Conservation (phyloP, 1,140 invertebrate species). For the Sycobia sp. region DNA sequence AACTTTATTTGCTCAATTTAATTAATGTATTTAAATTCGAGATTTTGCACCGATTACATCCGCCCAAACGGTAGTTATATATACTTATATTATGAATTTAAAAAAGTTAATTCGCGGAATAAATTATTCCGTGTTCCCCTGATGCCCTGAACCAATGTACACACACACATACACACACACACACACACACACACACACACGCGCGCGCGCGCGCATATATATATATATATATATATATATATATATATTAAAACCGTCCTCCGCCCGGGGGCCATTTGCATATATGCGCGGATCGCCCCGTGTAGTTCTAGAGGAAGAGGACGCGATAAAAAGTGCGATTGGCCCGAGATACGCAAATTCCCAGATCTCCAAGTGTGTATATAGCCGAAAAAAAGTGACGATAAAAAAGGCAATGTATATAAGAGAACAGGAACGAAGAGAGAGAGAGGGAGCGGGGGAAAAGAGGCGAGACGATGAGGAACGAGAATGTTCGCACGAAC, state of each 20-base stretch:
- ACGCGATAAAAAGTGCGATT: conserved; percentile 9
- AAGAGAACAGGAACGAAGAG: conserved; percentile 7
- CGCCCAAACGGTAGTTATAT: conserved; percentile 6
- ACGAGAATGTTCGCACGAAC: conserved; percentile 26
- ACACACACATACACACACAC: too few species aligned
- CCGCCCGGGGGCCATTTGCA: conserved; percentile 1
- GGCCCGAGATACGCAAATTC: not conserved
- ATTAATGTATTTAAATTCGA: conserved; percentile 1
- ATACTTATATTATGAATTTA: conserved; percentile 1
- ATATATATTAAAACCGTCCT: too few species aligned
- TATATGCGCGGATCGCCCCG: conserved; percentile 11
- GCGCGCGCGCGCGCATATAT: too few species aligned
- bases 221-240: too few species aligned
- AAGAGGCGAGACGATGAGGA: conserved; percentile 23
- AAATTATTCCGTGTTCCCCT: conserved; percentile 7
- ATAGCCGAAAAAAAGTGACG: not conserved
- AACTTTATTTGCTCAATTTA: conserved; percentile 12
- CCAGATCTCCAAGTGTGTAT: not conserved
- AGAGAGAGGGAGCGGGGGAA: conserved; percentile 1
- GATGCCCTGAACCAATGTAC: too few species aligned
- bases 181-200: too few species aligned
- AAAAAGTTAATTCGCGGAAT: conserved; percentile 7
- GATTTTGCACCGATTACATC: conserved; percentile 13
- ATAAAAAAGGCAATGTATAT: not conserved
- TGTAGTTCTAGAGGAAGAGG: not conserved